Percentiles rank a stretch among this genome's conserved stretches.
phyloP scores from a whole-genome alignment of 2,113 vertebrate genomes.

The Pardalotus punctatus region DNA sequence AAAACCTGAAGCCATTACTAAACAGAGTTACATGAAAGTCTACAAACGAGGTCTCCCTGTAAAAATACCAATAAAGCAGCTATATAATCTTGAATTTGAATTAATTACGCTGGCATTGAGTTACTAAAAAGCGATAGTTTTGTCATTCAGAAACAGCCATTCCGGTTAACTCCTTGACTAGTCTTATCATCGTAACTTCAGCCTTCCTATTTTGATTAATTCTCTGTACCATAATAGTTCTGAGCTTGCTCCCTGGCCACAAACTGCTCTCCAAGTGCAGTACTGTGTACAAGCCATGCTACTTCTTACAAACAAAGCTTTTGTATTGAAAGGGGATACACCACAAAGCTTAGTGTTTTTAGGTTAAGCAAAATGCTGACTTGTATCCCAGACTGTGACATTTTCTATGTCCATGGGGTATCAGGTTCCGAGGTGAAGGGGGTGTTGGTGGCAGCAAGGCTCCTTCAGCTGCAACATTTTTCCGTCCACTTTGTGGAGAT shows the following conservation, averaged over 20 bases:
- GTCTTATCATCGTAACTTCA: neutral
- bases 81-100: neutral
- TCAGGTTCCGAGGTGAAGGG: conserved; percentile 90
- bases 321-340: neutral
- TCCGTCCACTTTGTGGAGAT: conserved; percentile 88
- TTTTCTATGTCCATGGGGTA: conserved; percentile 93
- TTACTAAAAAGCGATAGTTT: neutral
- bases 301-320: neutral
- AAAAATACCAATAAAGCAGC: neutral
- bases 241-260: neutral
- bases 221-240: neutral
- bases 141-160: neutral
- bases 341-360: neutral
- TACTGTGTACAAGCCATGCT: neutral
- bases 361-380: conserved; percentile 73
- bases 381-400: conserved; percentile 98
- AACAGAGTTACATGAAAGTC: neutral
- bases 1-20: neutral
- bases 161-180: neutral
- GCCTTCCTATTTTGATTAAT: neutral
- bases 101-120: neutral
- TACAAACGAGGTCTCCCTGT: neutral
- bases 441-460: conserved; percentile 86
- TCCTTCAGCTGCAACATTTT: conserved; percentile 80
- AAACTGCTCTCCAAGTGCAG: neutral